A percentile compares a stretch with the other conserved stretches of the same genome.
Conservation (phyloP, 2,888 invertebrate species). For the Cyrtodaria siliqua region DNA sequence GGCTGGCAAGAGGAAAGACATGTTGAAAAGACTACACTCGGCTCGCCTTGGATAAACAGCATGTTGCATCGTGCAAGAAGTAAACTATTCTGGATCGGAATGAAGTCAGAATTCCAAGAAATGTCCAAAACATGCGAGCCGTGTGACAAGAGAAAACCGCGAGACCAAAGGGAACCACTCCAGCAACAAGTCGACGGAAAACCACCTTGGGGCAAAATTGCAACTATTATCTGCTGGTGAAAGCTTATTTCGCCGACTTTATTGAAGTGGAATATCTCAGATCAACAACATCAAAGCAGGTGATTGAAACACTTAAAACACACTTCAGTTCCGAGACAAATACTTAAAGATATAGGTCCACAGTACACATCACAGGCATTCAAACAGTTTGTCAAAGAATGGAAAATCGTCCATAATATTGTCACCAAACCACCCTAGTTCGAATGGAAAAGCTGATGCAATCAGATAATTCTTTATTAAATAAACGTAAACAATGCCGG, state of each 20-base stretch:
- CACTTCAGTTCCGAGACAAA: too few relatives aligned
- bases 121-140: conserved; percentile 15
- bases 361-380: too few relatives aligned
- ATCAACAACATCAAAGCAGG: conserved; percentile 36
- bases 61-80: conserved; percentile 31
- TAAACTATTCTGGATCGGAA: conserved; percentile 39
- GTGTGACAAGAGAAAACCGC: conserved; percentile 32
- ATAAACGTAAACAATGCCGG: too few relatives aligned
- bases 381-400: too few relatives aligned
- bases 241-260: conserved; percentile 54
- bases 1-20: conserved; percentile 14
- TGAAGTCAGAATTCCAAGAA: conserved; percentile 32
- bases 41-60: conserved; percentile 28
- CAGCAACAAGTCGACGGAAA: conserved; percentile 17
- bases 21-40: conserved; percentile 23
- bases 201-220: conserved; percentile 31
- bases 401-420: too few relatives aligned
- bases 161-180: conserved; percentile 24
- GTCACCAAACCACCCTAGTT: too few relatives aligned
- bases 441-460: too few relatives aligned
- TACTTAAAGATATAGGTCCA: too few relatives aligned
- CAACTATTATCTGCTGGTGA: conserved; percentile 31
- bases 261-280: conserved; percentile 43
- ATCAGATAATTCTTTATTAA: too few relatives aligned
- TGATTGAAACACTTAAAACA: too few relatives aligned